Base-by-base conservation (phyloP, 1,140 invertebrate genomes). In the Danaus melanippus region DNA sequence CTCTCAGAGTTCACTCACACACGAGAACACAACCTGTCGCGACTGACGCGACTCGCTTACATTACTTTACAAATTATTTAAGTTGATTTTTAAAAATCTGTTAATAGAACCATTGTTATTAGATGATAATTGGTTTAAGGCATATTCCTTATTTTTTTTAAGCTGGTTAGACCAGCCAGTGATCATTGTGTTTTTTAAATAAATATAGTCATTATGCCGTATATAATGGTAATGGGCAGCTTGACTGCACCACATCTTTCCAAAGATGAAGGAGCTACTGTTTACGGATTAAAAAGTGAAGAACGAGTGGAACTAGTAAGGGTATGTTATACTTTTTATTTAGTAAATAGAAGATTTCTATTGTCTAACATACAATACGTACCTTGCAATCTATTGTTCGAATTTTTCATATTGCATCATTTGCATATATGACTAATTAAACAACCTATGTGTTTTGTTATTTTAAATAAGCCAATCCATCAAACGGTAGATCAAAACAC, bases 171-270 rank as follows among this genome's bases (percentile, higher is more conserved):
- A 51, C 50, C 40, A 9, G 49, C 49, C 42, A 39, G 49, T 9
- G 44, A 12, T 56, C 47, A 56, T 47, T 39, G 42, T 44, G 12
- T 15, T 15, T n/a, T 40, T 12, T 50, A 44, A 53, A 46, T 42
- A 41, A 57, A 56, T 56, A 56, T 45, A 49, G 39, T 53, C 50
- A 79, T 56, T 10, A 86, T 86, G 83, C 83, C 83, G 58, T 86
- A 86, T 60, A 76, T 86, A 11, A 86, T 86, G 83, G 77, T 86
- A 49, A 84, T 86, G 79, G 83, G 83, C 21, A 78, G 74, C 53
- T 67, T 86, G 0, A 83, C 74, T 53, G 74, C 76, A 42, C 74
- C 69, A 17, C 75, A 83, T 62, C 71, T 86, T 0, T 80, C 77
- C 1, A 84, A 83, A 53, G 79, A 86, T 62, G 83, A 86, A 54